phyloP scores from a whole-genome alignment of 2,113 vertebrate genomes.

The Amazona vittata region DNA sequence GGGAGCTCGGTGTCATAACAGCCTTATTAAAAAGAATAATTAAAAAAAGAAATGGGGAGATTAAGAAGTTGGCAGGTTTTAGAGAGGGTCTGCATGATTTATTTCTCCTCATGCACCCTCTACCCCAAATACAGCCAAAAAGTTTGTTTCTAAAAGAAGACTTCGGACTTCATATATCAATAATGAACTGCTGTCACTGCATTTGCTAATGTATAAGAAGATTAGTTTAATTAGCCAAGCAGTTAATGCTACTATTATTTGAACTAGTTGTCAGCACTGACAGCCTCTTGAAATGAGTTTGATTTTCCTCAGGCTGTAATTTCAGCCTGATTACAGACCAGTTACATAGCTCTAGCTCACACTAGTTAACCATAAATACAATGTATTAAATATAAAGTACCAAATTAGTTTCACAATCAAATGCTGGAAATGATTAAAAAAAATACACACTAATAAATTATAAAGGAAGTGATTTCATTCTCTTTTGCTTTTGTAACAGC shows the following conservation, averaged over 20 bases:
- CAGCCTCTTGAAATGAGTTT: neutral
- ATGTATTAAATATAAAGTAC: neutral
- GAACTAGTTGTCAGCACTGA: conserved; percentile 31
- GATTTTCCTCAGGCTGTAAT: neutral
- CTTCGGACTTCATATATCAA: neutral
- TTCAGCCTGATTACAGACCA: neutral
- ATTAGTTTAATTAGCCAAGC: conserved; percentile 44
- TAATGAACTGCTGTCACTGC: neutral
- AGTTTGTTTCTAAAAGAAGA: neutral
- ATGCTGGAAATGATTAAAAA: neutral
- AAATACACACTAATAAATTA: neutral
- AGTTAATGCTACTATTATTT: conserved; percentile 30
- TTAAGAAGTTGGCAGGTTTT: neutral
- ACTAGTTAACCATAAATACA: neutral
- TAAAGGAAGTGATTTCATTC: neutral
- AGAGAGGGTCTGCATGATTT: neutral
- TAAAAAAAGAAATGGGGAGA: neutral
- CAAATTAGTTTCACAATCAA: neutral
- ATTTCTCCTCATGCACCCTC: neutral
- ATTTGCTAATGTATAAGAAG: conserved; percentile 16
- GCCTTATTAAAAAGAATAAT: neutral
- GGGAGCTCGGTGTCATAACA: accelerated
- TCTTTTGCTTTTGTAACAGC: neutral
- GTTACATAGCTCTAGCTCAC: neutral
- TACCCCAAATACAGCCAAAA: neutral